Percentiles rank a stretch among this genome's conserved stretches.
Conservation (phyloP, 2,797 vertebrate genomes). For the Semaprochilodus insignis region DNA sequence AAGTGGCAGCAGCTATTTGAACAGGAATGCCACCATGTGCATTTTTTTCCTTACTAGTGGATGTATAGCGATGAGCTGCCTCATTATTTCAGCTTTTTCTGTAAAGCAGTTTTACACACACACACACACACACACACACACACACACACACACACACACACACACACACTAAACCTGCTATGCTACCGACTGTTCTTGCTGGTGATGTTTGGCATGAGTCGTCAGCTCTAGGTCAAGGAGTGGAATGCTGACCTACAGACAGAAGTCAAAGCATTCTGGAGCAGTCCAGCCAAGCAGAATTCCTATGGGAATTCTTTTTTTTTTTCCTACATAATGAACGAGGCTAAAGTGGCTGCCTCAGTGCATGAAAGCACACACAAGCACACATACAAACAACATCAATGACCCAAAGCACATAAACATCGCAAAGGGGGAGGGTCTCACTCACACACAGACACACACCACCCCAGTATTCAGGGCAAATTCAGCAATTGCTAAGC, state of each 20-base stretch:
- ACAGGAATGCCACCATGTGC: too few relatives aligned
- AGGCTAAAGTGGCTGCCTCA: conserved; percentile 33
- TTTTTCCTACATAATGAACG: conserved; percentile 43
- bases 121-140: too few relatives aligned
- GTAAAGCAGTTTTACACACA: neutral
- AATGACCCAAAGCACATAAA: neutral
- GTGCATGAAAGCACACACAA: neutral
- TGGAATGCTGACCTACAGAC: conserved; percentile 56
- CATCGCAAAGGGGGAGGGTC: neutral
- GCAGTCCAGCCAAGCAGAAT: neutral
- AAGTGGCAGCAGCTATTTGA: too few relatives aligned
- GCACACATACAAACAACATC: neutral
- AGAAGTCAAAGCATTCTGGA: neutral
- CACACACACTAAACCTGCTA: neutral
- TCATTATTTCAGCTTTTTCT: neutral
- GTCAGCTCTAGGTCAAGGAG: conserved; percentile 45
- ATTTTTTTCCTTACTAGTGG: neutral
- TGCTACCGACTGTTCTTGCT: conserved; percentile 15
- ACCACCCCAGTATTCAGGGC: neutral
- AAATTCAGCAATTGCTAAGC: neutral
- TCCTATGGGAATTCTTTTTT: neutral
- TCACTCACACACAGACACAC: conserved; percentile 2
- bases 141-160: too few relatives aligned
- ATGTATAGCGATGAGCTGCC: neutral
- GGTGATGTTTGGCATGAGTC: conserved; percentile 25